Evolutionary conservation across 1,140 invertebrate species (phyloP), one percentile per base, ranked within the genome.

Genomic region (Macrobrachium rosenbergii): DNA sequence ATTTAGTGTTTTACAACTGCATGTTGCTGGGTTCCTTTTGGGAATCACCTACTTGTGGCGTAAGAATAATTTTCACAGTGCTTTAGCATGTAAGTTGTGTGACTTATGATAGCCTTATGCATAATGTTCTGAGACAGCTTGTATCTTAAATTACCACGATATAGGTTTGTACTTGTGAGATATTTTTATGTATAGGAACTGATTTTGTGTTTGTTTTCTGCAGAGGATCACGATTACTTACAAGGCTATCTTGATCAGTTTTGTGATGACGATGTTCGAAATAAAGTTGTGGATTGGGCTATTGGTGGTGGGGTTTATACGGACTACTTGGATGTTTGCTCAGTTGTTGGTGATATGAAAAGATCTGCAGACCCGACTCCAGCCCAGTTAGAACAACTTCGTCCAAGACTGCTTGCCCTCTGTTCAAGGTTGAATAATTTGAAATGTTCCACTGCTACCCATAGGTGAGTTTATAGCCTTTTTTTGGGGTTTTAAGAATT

Each of bases 151-250:
- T n/a, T n/a, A n/a, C n/a, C n/a, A n/a, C n/a, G n/a, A n/a, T n/a
- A n/a, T n/a, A n/a, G n/a, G n/a, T n/a, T n/a, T n/a, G n/a, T n/a
- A n/a, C n/a, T n/a, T n/a, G n/a, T n/a, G n/a, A n/a, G n/a, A n/a
- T n/a, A n/a, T n/a, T n/a, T n/a, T n/a, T n/a, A n/a, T n/a, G 28
- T 3, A 37, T 3, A 37, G 28, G 28, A 37, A 37, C 3, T 3
- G 28, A 37, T 37, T 37, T 37, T 37, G 28, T 37, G 28, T 37
- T 37, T 52, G 7, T 52, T 0, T 52, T 52, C 6, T 52, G 52
- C 91, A 95, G 95, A 95, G 90, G 94, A 95, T 90, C 93, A 94
- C 90, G 93, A 94, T 2, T 94, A 95, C 90, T 91, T 96, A 7
- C 77, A 37, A 19, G 69, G 83, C 16, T 88, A 84, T 75, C 63